These are phyloP conservation scores for Diploscapter pachys DNA, from an alignment of 1,140 invertebrate species.

Conservation along the genomic window DNA sequence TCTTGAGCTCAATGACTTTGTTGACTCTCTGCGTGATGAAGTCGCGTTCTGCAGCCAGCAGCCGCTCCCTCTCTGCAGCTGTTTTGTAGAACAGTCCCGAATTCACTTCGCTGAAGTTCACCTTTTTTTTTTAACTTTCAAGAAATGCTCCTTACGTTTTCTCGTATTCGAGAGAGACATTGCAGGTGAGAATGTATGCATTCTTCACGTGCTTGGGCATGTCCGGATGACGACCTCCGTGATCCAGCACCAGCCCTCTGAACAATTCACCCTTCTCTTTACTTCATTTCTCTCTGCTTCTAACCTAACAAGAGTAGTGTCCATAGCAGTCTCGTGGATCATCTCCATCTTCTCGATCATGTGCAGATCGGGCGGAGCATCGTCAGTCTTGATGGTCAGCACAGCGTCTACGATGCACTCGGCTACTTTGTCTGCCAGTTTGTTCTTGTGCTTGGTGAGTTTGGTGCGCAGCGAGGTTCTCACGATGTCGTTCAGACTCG, in stretches of 20 bases:
- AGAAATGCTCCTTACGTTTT: conserved; percentile 71
- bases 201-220: conserved; percentile 95
- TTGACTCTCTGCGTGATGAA: conserved; percentile 92
- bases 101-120: conserved; percentile 74
- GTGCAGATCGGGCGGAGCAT: conserved; percentile 62
- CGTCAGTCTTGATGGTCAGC: conserved; percentile 59
- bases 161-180: conserved; percentile 97
- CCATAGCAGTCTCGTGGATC: conserved; percentile 88
- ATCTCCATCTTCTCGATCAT: conserved; percentile 74
- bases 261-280: conserved; percentile 59
- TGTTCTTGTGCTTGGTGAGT: conserved; percentile 66
- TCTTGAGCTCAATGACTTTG: conserved; percentile 94
- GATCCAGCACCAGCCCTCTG: conserved; percentile 89
- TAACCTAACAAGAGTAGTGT: conserved; percentile 70
- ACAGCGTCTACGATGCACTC: conserved; percentile 69
- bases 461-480: conserved; percentile 88
- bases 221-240: conserved; percentile 93
- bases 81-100: conserved; percentile 99
- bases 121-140: conserved; percentile 5
- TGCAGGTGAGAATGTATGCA: conserved; percentile 93
- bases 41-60: conserved; percentile 86
- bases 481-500: conserved; percentile 77
- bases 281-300: background rate
- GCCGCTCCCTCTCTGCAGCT: conserved; percentile 88
- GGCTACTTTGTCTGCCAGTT: conserved; percentile 81